A percentile compares a stretch with the other conserved stretches of the same genome.
phyloP scores from a whole-genome alignment of 2,888 invertebrate genomes.

The Tolmerus cingulatus region DNA sequence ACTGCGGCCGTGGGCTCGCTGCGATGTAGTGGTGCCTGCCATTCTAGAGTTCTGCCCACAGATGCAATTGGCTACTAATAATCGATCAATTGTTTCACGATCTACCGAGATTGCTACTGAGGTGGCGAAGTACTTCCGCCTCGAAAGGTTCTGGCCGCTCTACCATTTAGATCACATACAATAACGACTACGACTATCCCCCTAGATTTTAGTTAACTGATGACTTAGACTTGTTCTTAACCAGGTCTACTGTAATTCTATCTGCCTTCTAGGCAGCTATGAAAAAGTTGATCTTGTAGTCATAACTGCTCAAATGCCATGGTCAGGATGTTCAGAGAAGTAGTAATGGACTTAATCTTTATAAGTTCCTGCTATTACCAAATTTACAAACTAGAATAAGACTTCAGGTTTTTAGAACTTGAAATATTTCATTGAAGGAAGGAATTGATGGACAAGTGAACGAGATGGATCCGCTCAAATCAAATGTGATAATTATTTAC shows the following conservation, averaged over 20 bases:
- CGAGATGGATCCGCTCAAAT: neutral
- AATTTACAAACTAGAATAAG: neutral
- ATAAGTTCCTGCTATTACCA: neutral
- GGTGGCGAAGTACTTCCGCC: neutral
- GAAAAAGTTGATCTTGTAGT: neutral
- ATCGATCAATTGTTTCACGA: neutral
- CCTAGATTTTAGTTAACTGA: neutral
- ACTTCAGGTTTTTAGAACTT: neutral
- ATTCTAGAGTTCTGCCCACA: neutral
- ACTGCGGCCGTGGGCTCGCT: neutral
- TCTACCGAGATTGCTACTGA: neutral
- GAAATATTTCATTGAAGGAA: neutral
- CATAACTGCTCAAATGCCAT: slow-evolving; percentile 3
- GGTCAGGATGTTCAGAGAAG: slow-evolving; percentile 2
- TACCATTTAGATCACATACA: neutral
- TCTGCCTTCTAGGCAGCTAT: neutral
- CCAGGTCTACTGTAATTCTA: neutral
- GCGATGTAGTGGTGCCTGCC: neutral
- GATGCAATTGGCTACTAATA: neutral
- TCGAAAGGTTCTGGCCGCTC: neutral
- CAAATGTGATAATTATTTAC: neutral
- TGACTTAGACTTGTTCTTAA: neutral
- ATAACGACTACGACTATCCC: neutral
- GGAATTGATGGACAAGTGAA: neutral
- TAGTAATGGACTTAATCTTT: neutral